Conservation (phyloP, 2,888 invertebrate species). For the Nymphalis polychloros region DNA sequence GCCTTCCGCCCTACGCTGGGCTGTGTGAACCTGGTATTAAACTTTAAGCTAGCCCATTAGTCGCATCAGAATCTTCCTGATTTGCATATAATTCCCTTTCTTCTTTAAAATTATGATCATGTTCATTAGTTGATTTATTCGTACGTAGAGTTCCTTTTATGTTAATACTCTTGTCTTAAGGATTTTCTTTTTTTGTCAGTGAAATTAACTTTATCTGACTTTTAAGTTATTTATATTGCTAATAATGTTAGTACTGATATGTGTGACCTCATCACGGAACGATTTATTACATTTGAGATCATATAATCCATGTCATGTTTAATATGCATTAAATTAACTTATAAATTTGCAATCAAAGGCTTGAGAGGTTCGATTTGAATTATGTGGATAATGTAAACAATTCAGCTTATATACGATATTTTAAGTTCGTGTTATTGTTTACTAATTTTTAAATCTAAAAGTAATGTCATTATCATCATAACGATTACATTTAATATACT, state of each 20-base stretch:
- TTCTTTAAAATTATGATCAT: conserved; percentile 41
- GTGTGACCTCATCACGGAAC: neutral
- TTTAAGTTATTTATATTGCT: conserved; percentile 31
- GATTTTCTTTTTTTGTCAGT: too few species aligned
- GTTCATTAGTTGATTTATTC: conserved; percentile 23
- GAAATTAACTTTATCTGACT: too few species aligned
- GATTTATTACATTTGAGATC: neutral
- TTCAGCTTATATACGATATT: too few species aligned
- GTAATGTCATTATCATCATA: too few species aligned
- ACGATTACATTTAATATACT: too few species aligned
- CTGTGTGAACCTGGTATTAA: conserved; percentile 64
- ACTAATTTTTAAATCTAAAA: too few species aligned
- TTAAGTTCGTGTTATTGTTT: too few species aligned
- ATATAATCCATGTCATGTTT: neutral
- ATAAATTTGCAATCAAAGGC: conserved; percentile 3
- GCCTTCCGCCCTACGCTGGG: conserved; percentile 48
- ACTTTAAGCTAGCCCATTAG: conserved; percentile 34
- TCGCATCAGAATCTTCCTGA: conserved; percentile 14
- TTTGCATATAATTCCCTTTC: conserved; percentile 9
- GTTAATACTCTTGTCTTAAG: too few species aligned
- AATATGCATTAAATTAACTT: neutral
- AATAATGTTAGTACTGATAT: neutral
- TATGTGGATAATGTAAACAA: neutral
- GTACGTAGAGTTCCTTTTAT: neutral
- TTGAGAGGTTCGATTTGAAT: neutral